These are phyloP conservation scores for Heteropelma amictum DNA, from an alignment of 2,888 invertebrate species.

Conservation along the genomic window DNA sequence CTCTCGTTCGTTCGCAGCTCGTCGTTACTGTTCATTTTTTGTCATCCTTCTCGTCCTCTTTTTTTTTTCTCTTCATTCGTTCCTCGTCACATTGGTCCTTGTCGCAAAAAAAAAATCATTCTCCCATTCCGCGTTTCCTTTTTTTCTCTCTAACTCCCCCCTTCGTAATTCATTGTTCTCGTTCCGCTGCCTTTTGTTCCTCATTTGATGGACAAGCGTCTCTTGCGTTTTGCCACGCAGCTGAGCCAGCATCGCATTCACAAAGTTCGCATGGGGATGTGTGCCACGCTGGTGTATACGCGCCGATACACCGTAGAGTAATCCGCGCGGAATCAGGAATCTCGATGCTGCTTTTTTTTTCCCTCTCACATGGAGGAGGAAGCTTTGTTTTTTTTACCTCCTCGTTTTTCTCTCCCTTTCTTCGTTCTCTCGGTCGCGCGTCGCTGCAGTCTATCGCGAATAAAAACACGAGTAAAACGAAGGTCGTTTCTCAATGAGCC, in stretches of 20 bases:
- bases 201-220: constrained; percentile 36
- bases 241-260: constrained; percentile 32
- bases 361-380: not conserved
- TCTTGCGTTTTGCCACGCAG: constrained; percentile 21
- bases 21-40: constrained; percentile 14
- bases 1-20: constrained; percentile 39
- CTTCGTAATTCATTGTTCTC: constrained; percentile 48
- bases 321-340: constrained; percentile 1
- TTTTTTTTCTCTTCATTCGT: constrained; percentile 41
- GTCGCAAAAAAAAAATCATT: constrained; percentile 3
- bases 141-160: not conserved
- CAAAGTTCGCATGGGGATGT: not conserved
- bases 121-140: too few species aligned
- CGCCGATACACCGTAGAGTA: not conserved
- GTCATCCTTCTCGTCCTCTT: too few species aligned
- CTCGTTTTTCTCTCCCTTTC: not conserved
- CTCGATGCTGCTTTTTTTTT: not conserved
- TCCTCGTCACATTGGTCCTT: constrained; percentile 36
- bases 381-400: not conserved
- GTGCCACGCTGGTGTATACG: not conserved
- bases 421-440: not conserved
- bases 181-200: constrained; percentile 41
- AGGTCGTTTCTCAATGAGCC: not conserved
- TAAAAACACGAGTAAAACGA: not conserved
- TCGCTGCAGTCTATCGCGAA: not conserved